These are phyloP conservation scores for Acromyrmex charruanus DNA, from an alignment of 1,140 invertebrate genomes.

Conservation along the genomic window DNA sequence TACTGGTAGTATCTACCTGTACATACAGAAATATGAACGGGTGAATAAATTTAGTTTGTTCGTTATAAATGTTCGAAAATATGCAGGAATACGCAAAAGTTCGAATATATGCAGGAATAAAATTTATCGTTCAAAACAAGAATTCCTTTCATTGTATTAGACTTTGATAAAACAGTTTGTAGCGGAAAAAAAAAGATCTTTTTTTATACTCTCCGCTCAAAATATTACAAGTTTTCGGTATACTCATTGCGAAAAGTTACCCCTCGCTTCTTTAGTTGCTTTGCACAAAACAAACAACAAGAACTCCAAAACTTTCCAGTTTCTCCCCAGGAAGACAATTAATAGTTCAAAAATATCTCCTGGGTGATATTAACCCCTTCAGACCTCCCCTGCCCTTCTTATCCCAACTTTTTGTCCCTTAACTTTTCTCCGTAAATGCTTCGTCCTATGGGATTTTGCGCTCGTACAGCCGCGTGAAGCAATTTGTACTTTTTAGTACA, in stretches of 20 bases:
- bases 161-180: conserved; percentile 3
- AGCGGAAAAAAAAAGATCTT: neutral
- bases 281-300: conserved; percentile 47
- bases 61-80: conserved; percentile 7
- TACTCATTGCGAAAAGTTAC: neutral
- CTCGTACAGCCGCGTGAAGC: neutral
- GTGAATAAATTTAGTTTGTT: conserved; percentile 1
- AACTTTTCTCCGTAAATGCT: conserved; percentile 27
- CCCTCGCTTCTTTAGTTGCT: neutral
- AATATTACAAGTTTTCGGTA: conserved; percentile 34
- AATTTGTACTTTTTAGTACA: conserved; percentile 21
- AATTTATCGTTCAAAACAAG: neutral
- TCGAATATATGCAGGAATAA: neutral
- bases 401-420: conserved; percentile 20
- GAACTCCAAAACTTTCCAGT: conserved; percentile 57
- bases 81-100: neutral
- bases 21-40: neutral
- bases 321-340: conserved; percentile 59
- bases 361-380: conserved; percentile 56
- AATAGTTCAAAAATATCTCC: conserved; percentile 66
- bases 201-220: neutral
- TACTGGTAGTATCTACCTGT: neutral
- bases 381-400: neutral
- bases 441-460: conserved; percentile 23
- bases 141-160: neutral